These are phyloP conservation scores for Tenthredo notha DNA, from an alignment of 2,888 invertebrate genomes.

Conservation along the genomic window DNA sequence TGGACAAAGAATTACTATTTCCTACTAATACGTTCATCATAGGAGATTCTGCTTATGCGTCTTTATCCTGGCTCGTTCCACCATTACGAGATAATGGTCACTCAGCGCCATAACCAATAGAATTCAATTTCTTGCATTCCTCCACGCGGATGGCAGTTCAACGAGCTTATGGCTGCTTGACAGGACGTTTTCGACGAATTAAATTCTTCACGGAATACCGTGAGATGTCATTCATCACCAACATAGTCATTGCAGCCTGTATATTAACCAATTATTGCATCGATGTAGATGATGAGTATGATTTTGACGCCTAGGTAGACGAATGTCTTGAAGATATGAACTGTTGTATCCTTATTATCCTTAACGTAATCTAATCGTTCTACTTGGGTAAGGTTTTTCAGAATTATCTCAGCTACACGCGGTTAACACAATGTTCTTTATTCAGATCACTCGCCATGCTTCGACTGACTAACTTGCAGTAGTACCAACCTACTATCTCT, in stretches of 20 bases:
- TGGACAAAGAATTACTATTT: slow-evolving; percentile 52
- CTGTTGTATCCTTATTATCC: too few species aligned
- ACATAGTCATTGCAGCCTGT: slow-evolving; percentile 55
- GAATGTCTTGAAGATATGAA: too few species aligned
- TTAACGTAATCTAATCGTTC: too few species aligned
- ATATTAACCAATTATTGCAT: slow-evolving; percentile 57
- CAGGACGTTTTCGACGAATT: slow-evolving; percentile 56
- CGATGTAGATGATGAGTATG: slow-evolving; percentile 53
- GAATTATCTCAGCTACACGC: too few species aligned
- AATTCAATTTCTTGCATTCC: slow-evolving; percentile 58
- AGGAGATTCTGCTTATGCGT: slow-evolving; percentile 61
- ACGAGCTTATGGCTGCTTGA: slow-evolving; percentile 55
- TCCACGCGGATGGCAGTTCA: slow-evolving; percentile 57
- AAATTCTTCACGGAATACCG: slow-evolving; percentile 57
- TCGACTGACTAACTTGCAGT: too few species aligned
- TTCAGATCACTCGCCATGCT: too few species aligned
- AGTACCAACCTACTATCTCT: too few species aligned
- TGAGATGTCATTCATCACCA: slow-evolving; percentile 56
- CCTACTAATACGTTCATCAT: slow-evolving; percentile 58
- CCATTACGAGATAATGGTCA: slow-evolving; percentile 21
- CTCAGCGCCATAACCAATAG: slow-evolving; percentile 53
- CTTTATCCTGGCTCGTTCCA: slow-evolving; percentile 57
- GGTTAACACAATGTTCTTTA: too few species aligned
- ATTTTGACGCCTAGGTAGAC: not conserved
- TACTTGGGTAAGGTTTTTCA: too few species aligned